Percentiles rank a stretch among this genome's conserved stretches.
Evolutionary conservation across 2,888 invertebrate genomes (phyloP).

Genomic region (Perizoma affinitatum): DNA sequence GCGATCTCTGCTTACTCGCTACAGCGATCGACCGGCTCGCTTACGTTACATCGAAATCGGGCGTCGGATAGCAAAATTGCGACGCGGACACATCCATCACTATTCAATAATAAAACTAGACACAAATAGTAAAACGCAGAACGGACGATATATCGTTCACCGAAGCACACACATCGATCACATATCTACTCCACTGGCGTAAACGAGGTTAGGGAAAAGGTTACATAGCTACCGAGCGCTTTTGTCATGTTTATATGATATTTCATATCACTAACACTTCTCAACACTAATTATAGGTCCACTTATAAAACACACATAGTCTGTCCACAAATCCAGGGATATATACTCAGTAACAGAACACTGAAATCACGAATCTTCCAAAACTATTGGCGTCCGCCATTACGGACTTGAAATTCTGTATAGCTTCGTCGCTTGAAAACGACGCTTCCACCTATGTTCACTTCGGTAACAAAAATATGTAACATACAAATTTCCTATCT

Average conservation of each 20-base stretch:
- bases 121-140: slow-evolving; percentile 75
- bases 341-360: slow-evolving; percentile 77
- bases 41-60: slow-evolving; percentile 84
- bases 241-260: slow-evolving; percentile 81
- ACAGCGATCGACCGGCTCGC: slow-evolving; percentile 82
- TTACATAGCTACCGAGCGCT: slow-evolving; percentile 86
- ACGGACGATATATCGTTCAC: slow-evolving; percentile 86
- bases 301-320: slow-evolving; percentile 72
- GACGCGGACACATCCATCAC: slow-evolving; percentile 84
- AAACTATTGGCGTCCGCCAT: slow-evolving; percentile 84
- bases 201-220: slow-evolving; percentile 91
- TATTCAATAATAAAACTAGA: slow-evolving; percentile 70
- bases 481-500: slow-evolving; percentile 41
- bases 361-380: slow-evolving; percentile 83
- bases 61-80: slow-evolving; percentile 82
- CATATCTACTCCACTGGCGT: slow-evolving; percentile 90
- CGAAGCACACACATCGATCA: slow-evolving; percentile 89
- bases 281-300: slow-evolving; percentile 66
- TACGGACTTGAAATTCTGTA: slow-evolving; percentile 80
- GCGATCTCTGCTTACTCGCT: slow-evolving; percentile 85
- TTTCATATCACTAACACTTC: slow-evolving; percentile 80
- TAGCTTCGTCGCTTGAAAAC: slow-evolving; percentile 62
- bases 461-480: slow-evolving; percentile 72
- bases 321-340: slow-evolving; percentile 59
- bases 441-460: slow-evolving; percentile 83